Conservation (phyloP, 2,797 vertebrate genomes). For the Pseudochaenichthys georgianus region DNA sequence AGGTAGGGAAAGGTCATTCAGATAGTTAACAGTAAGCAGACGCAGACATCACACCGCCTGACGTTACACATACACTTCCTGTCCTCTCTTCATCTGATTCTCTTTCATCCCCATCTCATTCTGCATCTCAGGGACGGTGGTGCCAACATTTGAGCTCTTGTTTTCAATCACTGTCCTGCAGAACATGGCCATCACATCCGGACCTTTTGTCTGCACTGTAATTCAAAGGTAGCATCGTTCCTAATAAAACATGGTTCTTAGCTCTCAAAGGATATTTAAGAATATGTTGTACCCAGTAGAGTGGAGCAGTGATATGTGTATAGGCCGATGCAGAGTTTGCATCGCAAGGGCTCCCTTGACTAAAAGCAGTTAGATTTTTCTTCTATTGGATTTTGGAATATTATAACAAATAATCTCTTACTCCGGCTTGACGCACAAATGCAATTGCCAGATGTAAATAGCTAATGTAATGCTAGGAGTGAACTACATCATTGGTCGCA, state of each 20-base stretch:
- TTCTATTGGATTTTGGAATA: too few relatives aligned
- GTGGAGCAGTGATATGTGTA: too few relatives aligned
- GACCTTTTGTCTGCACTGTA: constrained; percentile 44
- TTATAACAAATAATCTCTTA: too few relatives aligned
- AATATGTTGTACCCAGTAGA: not conserved
- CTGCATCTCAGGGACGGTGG: constrained; percentile 19
- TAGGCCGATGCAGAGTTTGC: too few relatives aligned
- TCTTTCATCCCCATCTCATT: constrained; percentile 29
- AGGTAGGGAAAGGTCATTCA: constrained; percentile 39
- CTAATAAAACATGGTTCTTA: not conserved
- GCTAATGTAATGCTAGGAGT: too few relatives aligned
- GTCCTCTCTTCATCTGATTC: constrained; percentile 33
- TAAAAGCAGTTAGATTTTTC: too few relatives aligned
- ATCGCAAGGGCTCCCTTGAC: too few relatives aligned
- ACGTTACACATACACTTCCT: constrained; percentile 69
- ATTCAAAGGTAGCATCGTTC: constrained; percentile 31
- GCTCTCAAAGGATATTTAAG: not conserved
- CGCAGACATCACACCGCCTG: constrained; percentile 46
- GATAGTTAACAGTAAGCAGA: constrained; percentile 77
- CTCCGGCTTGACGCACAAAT: too few relatives aligned
- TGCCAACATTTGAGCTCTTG: constrained; percentile 46
- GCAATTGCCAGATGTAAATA: too few relatives aligned
- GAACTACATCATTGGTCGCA: too few relatives aligned
- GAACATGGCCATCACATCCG: constrained; percentile 25
- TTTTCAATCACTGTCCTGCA: constrained; percentile 33